These are phyloP conservation scores for Channa maculata DNA, from an alignment of 2,113 vertebrate species.

Conservation along the genomic window DNA sequence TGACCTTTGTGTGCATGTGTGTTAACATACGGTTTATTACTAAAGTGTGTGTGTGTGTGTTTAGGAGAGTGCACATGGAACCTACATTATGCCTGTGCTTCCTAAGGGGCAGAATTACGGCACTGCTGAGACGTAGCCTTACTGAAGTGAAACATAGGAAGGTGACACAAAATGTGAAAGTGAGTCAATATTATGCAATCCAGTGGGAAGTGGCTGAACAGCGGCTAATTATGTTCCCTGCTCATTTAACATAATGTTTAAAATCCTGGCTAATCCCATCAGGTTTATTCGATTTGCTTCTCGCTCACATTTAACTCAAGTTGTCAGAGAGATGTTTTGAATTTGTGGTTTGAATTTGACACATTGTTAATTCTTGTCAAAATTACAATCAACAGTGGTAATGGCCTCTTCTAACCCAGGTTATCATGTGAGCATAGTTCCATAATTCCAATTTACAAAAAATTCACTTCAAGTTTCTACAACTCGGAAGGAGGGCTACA, in stretches of 20 bases:
- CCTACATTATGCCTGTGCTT: background rate
- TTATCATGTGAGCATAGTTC: background rate
- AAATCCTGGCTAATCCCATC: conserved; percentile 1
- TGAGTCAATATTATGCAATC: conserved; percentile 28
- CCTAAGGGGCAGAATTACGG: conserved; percentile 21
- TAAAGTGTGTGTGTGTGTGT: background rate
- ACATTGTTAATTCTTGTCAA: background rate
- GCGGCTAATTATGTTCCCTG: conserved; percentile 44
- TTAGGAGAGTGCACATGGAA: background rate
- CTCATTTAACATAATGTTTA: conserved; percentile 38
- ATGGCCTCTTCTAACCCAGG: background rate
- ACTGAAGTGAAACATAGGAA: conserved; percentile 22
- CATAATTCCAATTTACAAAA: background rate
- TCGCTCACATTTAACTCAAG: conserved; percentile 9
- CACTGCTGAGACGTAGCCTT: conserved; percentile 22
- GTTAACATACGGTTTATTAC: conserved; percentile 1
- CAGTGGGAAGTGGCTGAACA: conserved; percentile 37
- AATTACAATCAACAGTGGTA: conserved; percentile 17
- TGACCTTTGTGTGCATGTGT: background rate
- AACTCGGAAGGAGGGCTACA: too few relatives aligned
- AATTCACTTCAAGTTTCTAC: too few relatives aligned
- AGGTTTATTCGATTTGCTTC: conserved; percentile 28
- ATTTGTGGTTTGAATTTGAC: conserved; percentile 11
- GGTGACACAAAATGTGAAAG: conserved; percentile 35
- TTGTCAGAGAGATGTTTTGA: conserved; percentile 16